Base-by-base conservation (phyloP, 35 echinoderm and acorn worm genomes). In the Apostichopus japonicus region DNA sequence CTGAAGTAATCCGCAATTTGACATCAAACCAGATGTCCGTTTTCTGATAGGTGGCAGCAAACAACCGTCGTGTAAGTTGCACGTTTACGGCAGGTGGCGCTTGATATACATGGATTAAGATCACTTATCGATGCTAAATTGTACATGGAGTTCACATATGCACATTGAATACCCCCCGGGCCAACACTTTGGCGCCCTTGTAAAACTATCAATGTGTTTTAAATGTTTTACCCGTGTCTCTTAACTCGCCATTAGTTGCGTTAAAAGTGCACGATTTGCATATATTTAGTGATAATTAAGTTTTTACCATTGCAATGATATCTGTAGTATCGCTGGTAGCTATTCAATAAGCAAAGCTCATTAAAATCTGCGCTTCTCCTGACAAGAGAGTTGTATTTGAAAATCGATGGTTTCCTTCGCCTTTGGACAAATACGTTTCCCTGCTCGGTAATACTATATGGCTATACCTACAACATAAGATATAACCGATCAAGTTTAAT, bases 71-170 rank as follows among this genome's bases (percentile, higher is more conserved):
- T 61, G 57, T 61, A 61, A 61, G 57, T 61, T 61, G 57, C 57
- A 61, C 57, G 13, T 61, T 10, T n/a, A 5, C 6, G 6, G 17
- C 71, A 75, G 71, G 17, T 75, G 71, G 71, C 21, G 71, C 53
- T 84, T 84, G 53, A 84, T 84, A 53, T 16, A 23, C 54, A 84
- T 55, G 81, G 19, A 58, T 8, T 58, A 55, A 19, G 54, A 59
- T 84, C 81, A 58, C 24, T 84, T 84, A 57, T 55, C 53, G 81
- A 84, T 84, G 81, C 55, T 84, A 84, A 84, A 84, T 84, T 57
- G 81, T 58, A 58, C 81, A 84, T 58, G 81, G 56, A 84, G 81
- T 84, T 55, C 81, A 84, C 81, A 84, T 84, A 84, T 84, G 81
- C 81, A 84, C 81, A 84, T 84, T 84, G 81, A 57, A 84, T 84